These are phyloP conservation scores for Eucera pruinosa DNA, from an alignment of 2,888 invertebrate species.

Conservation along the genomic window DNA sequence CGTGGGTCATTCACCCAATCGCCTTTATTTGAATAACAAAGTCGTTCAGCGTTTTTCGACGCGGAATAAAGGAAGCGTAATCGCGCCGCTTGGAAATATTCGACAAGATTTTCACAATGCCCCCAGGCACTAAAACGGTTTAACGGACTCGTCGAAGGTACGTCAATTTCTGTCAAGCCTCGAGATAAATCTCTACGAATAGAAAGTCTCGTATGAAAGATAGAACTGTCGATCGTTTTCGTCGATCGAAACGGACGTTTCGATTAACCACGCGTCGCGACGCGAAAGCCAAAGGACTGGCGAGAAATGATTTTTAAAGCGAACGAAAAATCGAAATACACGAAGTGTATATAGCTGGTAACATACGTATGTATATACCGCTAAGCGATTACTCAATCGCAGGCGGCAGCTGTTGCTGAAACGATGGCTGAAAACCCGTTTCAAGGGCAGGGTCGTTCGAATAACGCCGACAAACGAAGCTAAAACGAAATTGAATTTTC, in stretches of 20 bases:
- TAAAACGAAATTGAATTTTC: conserved; percentile 46
- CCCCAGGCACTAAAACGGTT: too few species aligned
- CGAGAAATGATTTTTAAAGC: conserved; percentile 32
- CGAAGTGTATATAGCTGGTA: too few species aligned
- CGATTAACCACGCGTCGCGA: neutral
- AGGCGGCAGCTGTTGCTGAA: conserved; percentile 58
- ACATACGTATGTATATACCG: conserved; percentile 63
- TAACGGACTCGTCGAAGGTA: too few species aligned
- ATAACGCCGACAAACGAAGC: conserved; percentile 49
- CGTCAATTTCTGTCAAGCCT: neutral
- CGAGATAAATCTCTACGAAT: neutral
- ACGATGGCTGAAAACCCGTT: conserved; percentile 59
- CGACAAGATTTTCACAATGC: too few species aligned
- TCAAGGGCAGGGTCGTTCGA: conserved; percentile 63
- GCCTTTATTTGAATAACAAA: too few species aligned
- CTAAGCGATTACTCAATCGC: conserved; percentile 65
- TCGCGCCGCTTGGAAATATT: too few species aligned
- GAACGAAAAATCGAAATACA: conserved; percentile 46
- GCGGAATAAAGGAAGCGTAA: too few species aligned
- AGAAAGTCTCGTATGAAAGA: conserved; percentile 10
- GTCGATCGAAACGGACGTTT: neutral
- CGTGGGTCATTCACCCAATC: too few species aligned
- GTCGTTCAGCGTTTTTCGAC: too few species aligned
- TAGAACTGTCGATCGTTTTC: conserved; percentile 16
- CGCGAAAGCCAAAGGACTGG: neutral